Evolutionary conservation across 2,113 vertebrate species (phyloP).

Genomic region (Heterocephalus glaber): DNA sequence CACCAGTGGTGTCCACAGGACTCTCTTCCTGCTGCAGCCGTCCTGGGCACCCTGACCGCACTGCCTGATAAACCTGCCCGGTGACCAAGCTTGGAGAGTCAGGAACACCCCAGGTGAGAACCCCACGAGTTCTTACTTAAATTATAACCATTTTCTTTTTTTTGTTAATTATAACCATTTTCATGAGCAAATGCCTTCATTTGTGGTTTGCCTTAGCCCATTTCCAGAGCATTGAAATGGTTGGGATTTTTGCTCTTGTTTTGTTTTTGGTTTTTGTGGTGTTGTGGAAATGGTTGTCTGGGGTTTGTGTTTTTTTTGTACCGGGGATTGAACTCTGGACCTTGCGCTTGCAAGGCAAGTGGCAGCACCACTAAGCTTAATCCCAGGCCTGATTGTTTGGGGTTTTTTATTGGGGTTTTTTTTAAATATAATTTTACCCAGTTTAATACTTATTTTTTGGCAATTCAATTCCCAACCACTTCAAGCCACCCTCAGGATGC

Average conservation of each 20-base stretch:
- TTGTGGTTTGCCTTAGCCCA: neutral
- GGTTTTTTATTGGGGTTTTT: neutral
- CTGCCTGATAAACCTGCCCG: neutral
- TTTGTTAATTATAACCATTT: neutral
- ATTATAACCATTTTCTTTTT: too few species aligned
- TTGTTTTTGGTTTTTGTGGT: neutral
- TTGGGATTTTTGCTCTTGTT: neutral
- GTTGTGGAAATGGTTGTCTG: neutral
- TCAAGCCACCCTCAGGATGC: neutral
- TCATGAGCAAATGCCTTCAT: neutral
- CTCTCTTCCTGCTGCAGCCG: neutral
- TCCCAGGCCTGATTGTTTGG: too few species aligned
- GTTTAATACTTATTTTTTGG: neutral
- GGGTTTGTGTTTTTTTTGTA: neutral
- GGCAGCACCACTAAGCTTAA: too few species aligned
- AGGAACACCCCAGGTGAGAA: neutral
- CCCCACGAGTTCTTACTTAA: neutral
- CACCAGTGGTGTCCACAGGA: too few species aligned
- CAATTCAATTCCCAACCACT: neutral
- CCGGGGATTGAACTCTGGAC: too few species aligned
- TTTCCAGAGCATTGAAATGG: neutral
- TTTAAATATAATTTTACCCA: neutral
- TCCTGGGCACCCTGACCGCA: neutral
- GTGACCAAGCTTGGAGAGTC: neutral
- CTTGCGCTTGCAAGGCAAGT: too few species aligned